phyloP scores from a whole-genome alignment of 2,113 vertebrate genomes.

The Microcebus jonahi region DNA sequence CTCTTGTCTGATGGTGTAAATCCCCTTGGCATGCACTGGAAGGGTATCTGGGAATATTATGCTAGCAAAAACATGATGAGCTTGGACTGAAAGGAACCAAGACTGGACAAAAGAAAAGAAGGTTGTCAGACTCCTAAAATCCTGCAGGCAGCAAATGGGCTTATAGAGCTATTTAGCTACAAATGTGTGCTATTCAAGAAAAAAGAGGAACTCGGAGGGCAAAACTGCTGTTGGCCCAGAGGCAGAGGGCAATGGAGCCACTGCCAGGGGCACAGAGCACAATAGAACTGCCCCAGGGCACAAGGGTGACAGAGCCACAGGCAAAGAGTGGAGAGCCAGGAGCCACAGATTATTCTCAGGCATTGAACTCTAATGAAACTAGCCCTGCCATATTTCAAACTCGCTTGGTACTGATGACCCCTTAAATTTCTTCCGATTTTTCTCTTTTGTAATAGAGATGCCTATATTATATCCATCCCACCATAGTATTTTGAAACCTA shows the following conservation, averaged over 20 bases:
- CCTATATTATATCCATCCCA: not conserved
- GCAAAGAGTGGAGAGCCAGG: not conserved
- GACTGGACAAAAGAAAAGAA: not conserved
- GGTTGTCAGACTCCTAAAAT: not conserved
- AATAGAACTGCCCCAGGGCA: not conserved
- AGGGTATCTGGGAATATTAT: not conserved
- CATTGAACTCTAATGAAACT: not conserved
- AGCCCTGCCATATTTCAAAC: not conserved
- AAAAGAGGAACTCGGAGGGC: not conserved
- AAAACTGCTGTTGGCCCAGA: not conserved
- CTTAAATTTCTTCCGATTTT: not conserved
- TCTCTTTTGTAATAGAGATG: not conserved
- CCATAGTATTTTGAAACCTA: not conserved
- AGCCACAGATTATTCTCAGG: not conserved
- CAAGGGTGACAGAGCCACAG: not conserved
- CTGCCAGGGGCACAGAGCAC: not conserved
- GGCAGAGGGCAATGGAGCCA: not conserved
- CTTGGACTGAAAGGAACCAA: not conserved
- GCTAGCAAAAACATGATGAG: not conserved
- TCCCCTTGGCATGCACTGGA: not conserved
- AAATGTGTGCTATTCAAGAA: not conserved
- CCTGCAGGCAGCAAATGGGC: not conserved
- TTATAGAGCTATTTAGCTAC: not conserved
- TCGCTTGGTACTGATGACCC: not conserved
- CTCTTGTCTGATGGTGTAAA: not conserved